Evolutionary conservation across 23 tunicate species (phyloP).

Genomic region (Styela plicata): DNA sequence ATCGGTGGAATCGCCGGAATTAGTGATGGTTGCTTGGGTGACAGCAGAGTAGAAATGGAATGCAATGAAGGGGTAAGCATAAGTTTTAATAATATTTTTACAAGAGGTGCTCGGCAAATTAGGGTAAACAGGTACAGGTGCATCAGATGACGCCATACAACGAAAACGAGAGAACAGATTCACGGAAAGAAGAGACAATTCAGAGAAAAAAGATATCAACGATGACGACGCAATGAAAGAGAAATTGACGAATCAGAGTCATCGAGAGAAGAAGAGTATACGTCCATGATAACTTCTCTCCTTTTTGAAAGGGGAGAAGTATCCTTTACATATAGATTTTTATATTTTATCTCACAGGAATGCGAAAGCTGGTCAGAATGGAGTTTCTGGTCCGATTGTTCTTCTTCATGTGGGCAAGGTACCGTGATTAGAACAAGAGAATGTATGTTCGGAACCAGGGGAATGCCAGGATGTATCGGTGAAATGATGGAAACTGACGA

Average conservation of each 20-base stretch:
- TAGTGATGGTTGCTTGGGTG: slow-evolving; percentile 50
- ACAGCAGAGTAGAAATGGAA: background rate
- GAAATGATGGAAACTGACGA: slow-evolving; percentile 9
- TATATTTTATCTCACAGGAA: background rate
- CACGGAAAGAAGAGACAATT: background rate
- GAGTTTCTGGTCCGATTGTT: slow-evolving; percentile 30
- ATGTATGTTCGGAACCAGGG: slow-evolving; percentile 47
- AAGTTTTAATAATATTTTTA: background rate
- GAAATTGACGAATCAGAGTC: too few species aligned
- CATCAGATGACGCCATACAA: too few species aligned
- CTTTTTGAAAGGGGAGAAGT: background rate
- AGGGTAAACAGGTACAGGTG: slow-evolving; percentile 3
- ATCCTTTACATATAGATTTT: background rate
- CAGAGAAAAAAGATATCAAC: too few species aligned
- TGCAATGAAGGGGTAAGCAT: slow-evolving; percentile 23
- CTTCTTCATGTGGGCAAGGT: slow-evolving; percentile 58
- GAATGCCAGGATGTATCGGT: slow-evolving; percentile 73
- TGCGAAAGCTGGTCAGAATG: slow-evolving; percentile 55
- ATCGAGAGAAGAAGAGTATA: too few species aligned
- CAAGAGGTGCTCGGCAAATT: slow-evolving; percentile 13
- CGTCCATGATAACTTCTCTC: slow-evolving; percentile 6
- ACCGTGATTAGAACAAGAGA: slow-evolving; percentile 35
- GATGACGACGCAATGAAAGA: too few species aligned
- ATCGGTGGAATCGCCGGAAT: slow-evolving; percentile 49
- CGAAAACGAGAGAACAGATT: too few species aligned